Conservation (phyloP, 2,888 invertebrate species). For the Polyploca ridens region DNA sequence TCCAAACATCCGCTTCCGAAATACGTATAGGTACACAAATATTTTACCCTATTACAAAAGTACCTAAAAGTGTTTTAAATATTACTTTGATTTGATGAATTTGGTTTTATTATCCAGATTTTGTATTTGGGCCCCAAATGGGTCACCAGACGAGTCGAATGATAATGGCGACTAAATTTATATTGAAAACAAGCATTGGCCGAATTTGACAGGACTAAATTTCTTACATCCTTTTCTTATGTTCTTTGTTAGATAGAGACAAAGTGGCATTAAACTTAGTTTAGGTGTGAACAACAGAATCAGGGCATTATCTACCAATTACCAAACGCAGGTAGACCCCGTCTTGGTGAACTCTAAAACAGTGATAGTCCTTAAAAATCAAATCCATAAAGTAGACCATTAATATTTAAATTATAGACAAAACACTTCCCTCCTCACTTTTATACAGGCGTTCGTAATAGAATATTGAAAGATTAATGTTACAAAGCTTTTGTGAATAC, state of each 20-base stretch:
- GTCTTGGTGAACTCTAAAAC: neutral
- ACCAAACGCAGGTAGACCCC: neutral
- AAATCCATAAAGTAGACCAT: neutral
- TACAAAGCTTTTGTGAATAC: constrained; percentile 15
- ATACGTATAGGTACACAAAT: constrained; percentile 21
- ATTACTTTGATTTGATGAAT: too few relatives aligned
- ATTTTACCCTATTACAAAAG: neutral
- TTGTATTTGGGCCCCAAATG: too few relatives aligned
- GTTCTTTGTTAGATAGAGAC: too few relatives aligned
- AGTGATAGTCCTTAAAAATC: constrained; percentile 2
- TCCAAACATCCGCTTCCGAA: constrained; percentile 57
- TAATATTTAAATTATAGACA: neutral
- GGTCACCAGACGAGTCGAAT: too few relatives aligned
- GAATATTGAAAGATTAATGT: constrained; percentile 14
- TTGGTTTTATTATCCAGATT: too few relatives aligned
- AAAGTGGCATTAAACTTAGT: too few relatives aligned
- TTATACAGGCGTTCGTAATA: constrained; percentile 11
- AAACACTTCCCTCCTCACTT: constrained; percentile 5
- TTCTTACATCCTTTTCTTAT: too few relatives aligned
- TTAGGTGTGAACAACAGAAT: too few relatives aligned
- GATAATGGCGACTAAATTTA: too few relatives aligned
- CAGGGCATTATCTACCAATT: too few relatives aligned
- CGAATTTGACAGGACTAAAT: too few relatives aligned
- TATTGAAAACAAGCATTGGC: too few relatives aligned
- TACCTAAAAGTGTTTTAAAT: neutral